Percentiles rank a stretch among this genome's conserved stretches.
Evolutionary conservation across 2,888 invertebrate species (phyloP).

Genomic region (Hybos culiciformis): DNA sequence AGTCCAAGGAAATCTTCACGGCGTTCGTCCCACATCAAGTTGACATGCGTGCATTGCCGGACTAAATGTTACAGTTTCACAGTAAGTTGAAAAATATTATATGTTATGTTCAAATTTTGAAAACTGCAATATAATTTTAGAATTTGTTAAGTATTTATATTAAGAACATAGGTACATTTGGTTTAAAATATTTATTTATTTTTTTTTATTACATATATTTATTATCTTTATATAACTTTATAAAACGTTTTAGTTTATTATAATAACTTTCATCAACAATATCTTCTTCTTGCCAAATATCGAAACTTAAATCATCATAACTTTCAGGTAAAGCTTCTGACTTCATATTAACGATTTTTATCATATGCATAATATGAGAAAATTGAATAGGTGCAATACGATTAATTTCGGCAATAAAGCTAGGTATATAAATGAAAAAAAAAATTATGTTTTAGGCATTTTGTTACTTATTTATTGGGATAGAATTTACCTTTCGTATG

Average conservation of each 20-base stretch:
- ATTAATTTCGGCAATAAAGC: not conserved
- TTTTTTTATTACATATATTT: not conserved
- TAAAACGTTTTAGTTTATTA: not conserved
- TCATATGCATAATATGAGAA: not conserved
- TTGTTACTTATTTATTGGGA: too few species aligned
- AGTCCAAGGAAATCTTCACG: conserved; percentile 10
- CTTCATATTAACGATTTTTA: not conserved
- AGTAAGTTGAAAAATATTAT: conserved; percentile 31
- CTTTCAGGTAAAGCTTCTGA: not conserved
- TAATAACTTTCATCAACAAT: not conserved
- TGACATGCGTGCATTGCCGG: conserved; percentile 65
- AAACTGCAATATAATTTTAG: not conserved
- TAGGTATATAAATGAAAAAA: too few species aligned
- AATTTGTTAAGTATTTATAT: not conserved
- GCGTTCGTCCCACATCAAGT: conserved; percentile 45
- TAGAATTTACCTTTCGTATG: conserved; percentile 31
- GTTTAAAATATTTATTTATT: too few species aligned
- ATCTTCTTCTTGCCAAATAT: not conserved
- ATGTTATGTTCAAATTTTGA: not conserved
- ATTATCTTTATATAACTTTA: not conserved
- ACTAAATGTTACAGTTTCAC: conserved; percentile 61
- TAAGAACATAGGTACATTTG: not conserved
- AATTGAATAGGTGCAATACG: not conserved
- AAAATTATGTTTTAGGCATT: too few species aligned
- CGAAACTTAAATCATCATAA: not conserved